Conservation (phyloP, 2,113 vertebrate genomes). For the Tragelaphus imberbis region DNA sequence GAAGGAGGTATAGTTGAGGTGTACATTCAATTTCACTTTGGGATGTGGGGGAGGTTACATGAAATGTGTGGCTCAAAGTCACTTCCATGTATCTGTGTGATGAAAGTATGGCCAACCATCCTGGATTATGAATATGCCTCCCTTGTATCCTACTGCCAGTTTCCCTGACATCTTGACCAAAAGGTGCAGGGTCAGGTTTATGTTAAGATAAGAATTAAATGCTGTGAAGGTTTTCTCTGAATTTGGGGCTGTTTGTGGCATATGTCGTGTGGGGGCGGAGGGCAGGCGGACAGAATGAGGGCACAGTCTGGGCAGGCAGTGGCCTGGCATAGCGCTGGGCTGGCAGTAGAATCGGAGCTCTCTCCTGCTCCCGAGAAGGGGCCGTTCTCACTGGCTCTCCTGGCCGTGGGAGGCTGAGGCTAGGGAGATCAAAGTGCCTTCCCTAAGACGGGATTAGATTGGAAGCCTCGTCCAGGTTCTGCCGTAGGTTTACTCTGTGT, state of each 20-base stretch:
- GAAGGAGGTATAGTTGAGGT: not conserved
- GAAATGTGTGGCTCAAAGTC: not conserved
- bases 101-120: not conserved
- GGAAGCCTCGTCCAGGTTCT: too few species aligned
- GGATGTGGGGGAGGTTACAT: not conserved
- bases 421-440: too few species aligned
- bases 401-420: too few species aligned
- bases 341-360: too few species aligned
- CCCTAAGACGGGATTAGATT: too few species aligned
- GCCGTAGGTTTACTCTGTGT: too few species aligned
- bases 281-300: too few species aligned
- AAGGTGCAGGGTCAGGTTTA: not conserved
- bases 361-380: too few species aligned
- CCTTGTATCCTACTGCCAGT: not conserved
- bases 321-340: too few species aligned
- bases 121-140: not conserved
- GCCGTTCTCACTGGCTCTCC: too few species aligned
- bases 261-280: not conserved
- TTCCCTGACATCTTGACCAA: not conserved
- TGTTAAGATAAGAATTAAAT: not conserved
- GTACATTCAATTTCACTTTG: not conserved
- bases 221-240: rapidly evolving
- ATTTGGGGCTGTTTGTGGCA: not conserved
- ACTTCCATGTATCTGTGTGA: not conserved
- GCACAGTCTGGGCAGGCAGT: too few species aligned